Evolutionary conservation across 2,113 vertebrate genomes (phyloP), one percentile per base, ranked within the genome.

Genomic region (Ellobius talpinus): DNA sequence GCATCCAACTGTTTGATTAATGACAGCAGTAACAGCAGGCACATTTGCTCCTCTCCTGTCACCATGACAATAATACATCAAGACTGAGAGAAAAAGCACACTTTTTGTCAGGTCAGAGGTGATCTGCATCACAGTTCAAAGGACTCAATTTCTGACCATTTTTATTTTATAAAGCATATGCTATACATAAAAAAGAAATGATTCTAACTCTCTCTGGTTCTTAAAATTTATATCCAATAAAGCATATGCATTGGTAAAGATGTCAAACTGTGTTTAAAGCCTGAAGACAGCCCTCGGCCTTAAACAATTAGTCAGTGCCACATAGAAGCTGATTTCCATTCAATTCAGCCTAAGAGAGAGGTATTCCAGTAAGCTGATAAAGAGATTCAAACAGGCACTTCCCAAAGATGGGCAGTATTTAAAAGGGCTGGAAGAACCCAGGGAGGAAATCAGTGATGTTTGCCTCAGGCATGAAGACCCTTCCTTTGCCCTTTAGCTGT

Each of bases 251-350:
- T 89, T 79, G 78, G 79, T 76, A 47, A 96, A 95, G 97, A 86
- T 5, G 14, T 84, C n/a, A 88, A 85, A 84, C 85, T 85, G 21
- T 45, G 29, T 89, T 85, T 78, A 96, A 86, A 97, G 97, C 47
- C 89, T 95, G 72, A n/a, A 97, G 91, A 85, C 24, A 74, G 76
- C 47, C 93, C n/a, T 97, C 68, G 65, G 55, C 50, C 33, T 87
- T 97, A 86, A 87, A 63, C 95, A 97, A 65, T 97, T 96, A 96
- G 97, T 95, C 97, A 95, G 95, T 82, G 94, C 26, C 79, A 89
- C 0, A 2, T 58, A 74, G 26, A 96, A 93, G 82, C 58, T 95
- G 97, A 61, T 65, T 95, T 85, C 88, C 90, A 92, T 97, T 97
- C 97, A 97, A 92, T 91, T 93, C 58, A 96, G 12, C 65, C 12